Evolutionary conservation across 2,888 invertebrate species (phyloP).

Genomic region (Ypsolopha scabrella): DNA sequence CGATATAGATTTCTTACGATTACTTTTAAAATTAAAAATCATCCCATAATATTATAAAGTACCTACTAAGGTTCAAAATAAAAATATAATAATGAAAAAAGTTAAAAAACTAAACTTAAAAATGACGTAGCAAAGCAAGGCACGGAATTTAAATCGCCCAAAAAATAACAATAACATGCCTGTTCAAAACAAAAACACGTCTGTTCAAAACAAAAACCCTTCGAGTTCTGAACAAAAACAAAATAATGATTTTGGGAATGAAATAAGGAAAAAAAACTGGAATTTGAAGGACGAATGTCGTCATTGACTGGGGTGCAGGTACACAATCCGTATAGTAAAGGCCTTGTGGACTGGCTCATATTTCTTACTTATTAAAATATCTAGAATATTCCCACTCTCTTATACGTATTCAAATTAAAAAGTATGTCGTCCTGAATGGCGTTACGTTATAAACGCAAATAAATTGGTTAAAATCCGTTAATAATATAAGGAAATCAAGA

Average conservation of each 20-base stretch:
- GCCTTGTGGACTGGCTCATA: not conserved
- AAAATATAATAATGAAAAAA: too few species aligned
- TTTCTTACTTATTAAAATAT: not conserved
- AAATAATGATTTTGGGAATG: not conserved
- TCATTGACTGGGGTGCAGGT: slow-evolving; percentile 1
- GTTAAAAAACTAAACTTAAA: not conserved
- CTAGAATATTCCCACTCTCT: too few species aligned
- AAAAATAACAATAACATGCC: not conserved
- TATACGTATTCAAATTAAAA: too few species aligned
- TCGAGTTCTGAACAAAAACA: not conserved
- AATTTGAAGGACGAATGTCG: slow-evolving; percentile 2
- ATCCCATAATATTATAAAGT: too few species aligned
- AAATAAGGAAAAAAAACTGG: not conserved
- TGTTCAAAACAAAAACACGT: not conserved
- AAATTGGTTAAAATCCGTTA: too few species aligned
- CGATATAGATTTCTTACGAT: too few species aligned
- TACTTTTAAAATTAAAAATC: too few species aligned
- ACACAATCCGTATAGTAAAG: not conserved
- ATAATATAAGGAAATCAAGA: too few species aligned
- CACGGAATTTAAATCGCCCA: not conserved
- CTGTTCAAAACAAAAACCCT: not conserved
- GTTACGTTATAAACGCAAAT: too few species aligned
- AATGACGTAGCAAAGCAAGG: too few species aligned
- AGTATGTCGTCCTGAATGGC: too few species aligned
- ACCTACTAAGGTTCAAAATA: too few species aligned